Evolutionary conservation across 2,797 vertebrate species (phyloP).

Genomic region (Notolabrus celidotus): DNA sequence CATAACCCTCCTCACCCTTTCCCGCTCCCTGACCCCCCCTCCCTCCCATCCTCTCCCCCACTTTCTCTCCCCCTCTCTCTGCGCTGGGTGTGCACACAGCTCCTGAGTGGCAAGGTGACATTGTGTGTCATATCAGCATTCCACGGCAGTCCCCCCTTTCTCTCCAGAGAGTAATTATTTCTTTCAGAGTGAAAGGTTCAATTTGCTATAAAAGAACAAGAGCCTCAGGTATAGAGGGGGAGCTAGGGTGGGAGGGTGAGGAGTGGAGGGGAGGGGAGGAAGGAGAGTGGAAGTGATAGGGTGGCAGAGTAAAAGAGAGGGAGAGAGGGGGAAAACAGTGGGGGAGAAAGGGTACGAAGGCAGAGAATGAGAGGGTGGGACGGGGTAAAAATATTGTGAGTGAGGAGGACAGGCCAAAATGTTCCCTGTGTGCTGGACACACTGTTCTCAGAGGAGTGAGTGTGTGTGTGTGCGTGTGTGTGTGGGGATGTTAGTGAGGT

Average conservation of each 20-base stretch:
- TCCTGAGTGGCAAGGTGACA: slow-evolving; percentile 94
- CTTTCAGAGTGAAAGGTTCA: slow-evolving; percentile 93
- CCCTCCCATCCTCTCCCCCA: slow-evolving; percentile 6
- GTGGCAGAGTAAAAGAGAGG: slow-evolving; percentile 57
- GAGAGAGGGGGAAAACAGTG: slow-evolving; percentile 53
- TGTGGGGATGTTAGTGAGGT: slow-evolving; percentile 16
- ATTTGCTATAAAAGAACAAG: slow-evolving; percentile 93
- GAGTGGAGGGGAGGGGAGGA: slow-evolving; percentile 64
- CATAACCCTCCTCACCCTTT: slow-evolving; percentile 57
- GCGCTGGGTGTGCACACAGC: slow-evolving; percentile 78
- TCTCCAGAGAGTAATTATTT: slow-evolving; percentile 93
- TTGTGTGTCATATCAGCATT: slow-evolving; percentile 93
- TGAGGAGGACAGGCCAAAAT: slow-evolving; percentile 70
- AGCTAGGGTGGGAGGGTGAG: slow-evolving; percentile 66
- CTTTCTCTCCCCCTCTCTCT: slow-evolving; percentile 29
- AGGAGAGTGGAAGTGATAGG: slow-evolving; percentile 75
- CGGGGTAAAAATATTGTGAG: slow-evolving; percentile 39
- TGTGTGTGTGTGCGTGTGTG: slow-evolving; percentile 7
- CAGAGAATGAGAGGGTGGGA: not conserved
- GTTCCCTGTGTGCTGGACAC: slow-evolving; percentile 76
- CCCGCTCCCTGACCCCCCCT: slow-evolving; percentile 62
- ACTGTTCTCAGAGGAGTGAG: slow-evolving; percentile 71
- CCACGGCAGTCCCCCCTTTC: slow-evolving; percentile 87
- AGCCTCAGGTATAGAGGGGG: slow-evolving; percentile 87
- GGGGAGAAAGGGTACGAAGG: slow-evolving; percentile 36